Conservation (phyloP, 2,888 invertebrate species). For the Pheosia tremula region DNA sequence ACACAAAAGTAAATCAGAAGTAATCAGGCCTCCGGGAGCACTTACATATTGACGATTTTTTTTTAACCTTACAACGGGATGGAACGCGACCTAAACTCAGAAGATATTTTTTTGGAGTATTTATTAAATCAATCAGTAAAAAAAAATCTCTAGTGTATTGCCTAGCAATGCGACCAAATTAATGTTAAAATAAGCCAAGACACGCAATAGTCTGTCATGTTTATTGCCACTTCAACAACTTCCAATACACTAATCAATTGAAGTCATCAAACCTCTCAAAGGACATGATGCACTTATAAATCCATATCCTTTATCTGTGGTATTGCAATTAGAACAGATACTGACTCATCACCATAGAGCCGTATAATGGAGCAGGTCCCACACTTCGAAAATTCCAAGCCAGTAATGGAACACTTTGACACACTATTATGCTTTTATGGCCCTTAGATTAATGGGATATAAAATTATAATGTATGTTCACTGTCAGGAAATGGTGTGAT, state of each 20-base stretch:
- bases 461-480: constrained; percentile 6
- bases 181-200: too few species aligned
- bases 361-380: constrained; percentile 54
- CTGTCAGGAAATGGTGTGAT: constrained; percentile 14
- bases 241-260: constrained; percentile 6
- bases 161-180: too few species aligned
- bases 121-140: too few species aligned
- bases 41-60: too few species aligned
- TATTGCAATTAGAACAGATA: constrained; percentile 47
- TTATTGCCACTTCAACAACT: too few species aligned
- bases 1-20: too few species aligned
- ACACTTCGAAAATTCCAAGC: constrained; percentile 44
- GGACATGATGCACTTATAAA: constrained; percentile 53
- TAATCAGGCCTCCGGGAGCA: too few species aligned
- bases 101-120: too few species aligned
- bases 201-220: too few species aligned
- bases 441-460: constrained; percentile 2
- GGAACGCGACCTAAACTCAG: too few species aligned
- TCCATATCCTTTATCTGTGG: constrained; percentile 52
- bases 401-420: constrained; percentile 28
- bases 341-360: constrained; percentile 54
- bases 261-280: constrained; percentile 17
- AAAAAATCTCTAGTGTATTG: too few species aligned
- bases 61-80: too few species aligned
- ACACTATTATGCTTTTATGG: constrained; percentile 8